Evolutionary conservation across 2,888 invertebrate species (phyloP).

Genomic region (Allacma fusca): DNA sequence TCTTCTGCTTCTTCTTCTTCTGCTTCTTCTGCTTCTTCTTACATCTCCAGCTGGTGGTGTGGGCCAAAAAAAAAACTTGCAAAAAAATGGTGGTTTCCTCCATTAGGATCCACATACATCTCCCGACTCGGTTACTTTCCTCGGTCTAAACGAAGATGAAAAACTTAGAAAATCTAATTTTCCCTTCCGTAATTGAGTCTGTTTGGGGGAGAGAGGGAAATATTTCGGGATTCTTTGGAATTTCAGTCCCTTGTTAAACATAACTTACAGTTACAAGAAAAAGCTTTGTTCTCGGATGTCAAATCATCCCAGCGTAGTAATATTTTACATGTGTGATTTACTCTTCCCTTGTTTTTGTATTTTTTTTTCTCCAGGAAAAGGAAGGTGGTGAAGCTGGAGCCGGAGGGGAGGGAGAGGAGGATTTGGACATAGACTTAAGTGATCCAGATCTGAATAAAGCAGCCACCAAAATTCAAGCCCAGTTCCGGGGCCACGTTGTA

Average conservation of each 20-base stretch:
- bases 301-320: too few species aligned
- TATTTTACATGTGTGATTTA: background rate
- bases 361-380: conserved; percentile 27
- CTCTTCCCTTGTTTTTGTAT: background rate
- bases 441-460: conserved; percentile 61
- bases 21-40: background rate
- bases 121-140: background rate
- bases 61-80: background rate
- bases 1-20: background rate
- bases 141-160: background rate
- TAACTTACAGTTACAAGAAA: background rate
- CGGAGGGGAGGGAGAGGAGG: conserved; percentile 49
- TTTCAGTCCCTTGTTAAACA: too few species aligned
- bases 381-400: conserved; percentile 27
- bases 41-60: background rate
- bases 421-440: conserved; percentile 56
- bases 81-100: background rate
- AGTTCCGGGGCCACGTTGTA: conserved; percentile 60
- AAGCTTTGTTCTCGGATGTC: too few species aligned
- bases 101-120: background rate
- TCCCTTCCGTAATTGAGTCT: background rate
- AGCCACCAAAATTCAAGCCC: conserved; percentile 50
- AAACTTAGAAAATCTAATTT: background rate
- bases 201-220: background rate
- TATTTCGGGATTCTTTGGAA: background rate